Evolutionary conservation across 2,888 invertebrate genomes (phyloP).

Genomic region (Epicampocera succincta): DNA sequence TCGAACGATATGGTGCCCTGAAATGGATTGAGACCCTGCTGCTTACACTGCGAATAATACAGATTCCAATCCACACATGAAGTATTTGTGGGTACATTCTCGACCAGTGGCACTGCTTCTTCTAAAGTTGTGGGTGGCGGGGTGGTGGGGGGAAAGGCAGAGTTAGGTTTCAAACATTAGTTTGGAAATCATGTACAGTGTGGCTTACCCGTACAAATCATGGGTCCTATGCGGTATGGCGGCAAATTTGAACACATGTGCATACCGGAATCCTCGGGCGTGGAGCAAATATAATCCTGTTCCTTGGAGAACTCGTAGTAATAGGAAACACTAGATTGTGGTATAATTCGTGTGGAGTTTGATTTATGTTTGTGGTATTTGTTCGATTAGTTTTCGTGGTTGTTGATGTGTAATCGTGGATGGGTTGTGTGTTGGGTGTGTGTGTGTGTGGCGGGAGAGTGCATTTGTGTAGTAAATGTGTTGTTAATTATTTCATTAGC

Average conservation of each 20-base stretch:
- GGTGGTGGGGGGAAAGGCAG: too few relatives aligned
- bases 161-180: too few relatives aligned
- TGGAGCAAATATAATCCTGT: slow-evolving; percentile 98
- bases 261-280: slow-evolving; percentile 96
- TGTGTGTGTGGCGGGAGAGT: slow-evolving; percentile 16
- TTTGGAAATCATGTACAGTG: not conserved
- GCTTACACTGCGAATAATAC: slow-evolving; percentile 97
- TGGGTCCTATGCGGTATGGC: slow-evolving; percentile 87
- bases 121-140: too few relatives aligned
- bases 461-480: slow-evolving; percentile 25
- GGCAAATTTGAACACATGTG: slow-evolving; percentile 93
- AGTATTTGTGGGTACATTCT: slow-evolving; percentile 86
- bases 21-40: slow-evolving; percentile 97
- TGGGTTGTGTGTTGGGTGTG: slow-evolving; percentile 15
- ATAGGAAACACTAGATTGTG: slow-evolving; percentile 85
- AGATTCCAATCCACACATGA: slow-evolving; percentile 99
- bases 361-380: slow-evolving; percentile 40
- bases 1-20: slow-evolving; percentile 99
- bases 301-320: slow-evolving; percentile 94
- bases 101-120: slow-evolving; percentile 79
- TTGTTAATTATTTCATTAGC: slow-evolving; percentile 30
- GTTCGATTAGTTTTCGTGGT: slow-evolving; percentile 7
- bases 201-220: slow-evolving; percentile 87
- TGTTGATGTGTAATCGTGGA: slow-evolving; percentile 21
- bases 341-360: slow-evolving; percentile 33